Base-by-base conservation (phyloP, 2,797 vertebrate genomes). In the Mionectes olivaceus region DNA sequence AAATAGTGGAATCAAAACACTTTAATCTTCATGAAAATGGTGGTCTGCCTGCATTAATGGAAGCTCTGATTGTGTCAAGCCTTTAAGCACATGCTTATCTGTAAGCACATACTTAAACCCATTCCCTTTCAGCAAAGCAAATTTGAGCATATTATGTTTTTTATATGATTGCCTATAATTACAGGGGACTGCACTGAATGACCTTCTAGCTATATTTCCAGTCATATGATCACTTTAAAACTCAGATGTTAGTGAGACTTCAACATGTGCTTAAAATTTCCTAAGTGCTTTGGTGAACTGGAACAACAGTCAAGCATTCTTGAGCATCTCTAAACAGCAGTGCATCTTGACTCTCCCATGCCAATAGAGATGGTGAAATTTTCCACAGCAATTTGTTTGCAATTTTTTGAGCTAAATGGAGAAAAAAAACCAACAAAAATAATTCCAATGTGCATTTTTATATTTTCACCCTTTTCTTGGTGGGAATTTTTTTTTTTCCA, bases 141-240 rank as follows among this genome's bases (percentile, higher is more conserved):
- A 96, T 96, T 96, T 81, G 73, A 96, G 87, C 83, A 88, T 94
- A 95, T 95, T 95, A 94, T 93, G 93, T 93, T 95, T 96, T 96
- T 95, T 94, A 85, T 96, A 94, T 88, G 91, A 96, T 95, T 96
- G 91, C 90, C 93, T 94, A 83, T 95, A 96, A 96, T 96, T 96
- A 94, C 85, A 90, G 90, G 70, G 74, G 87, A 88, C 90, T 86
- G 69, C 39, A 90, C 23, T 63, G 69, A 94, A 75, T 96, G 96
- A 94, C 96, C 96, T 96, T 52, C 91, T 28, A 96, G 94, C 90
- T 93, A 79, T 94, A 96, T 94, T 96, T 96, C 83, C 55, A 94
- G 90, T 96, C 94, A 95, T 88, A 94, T 89, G 92, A 95, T 92
- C 91, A 84, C 89, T 96, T 96, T 93, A 95, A 93, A 95, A 92